Conservation (phyloP, 2,888 invertebrate species). For the Crematogaster levior region DNA sequence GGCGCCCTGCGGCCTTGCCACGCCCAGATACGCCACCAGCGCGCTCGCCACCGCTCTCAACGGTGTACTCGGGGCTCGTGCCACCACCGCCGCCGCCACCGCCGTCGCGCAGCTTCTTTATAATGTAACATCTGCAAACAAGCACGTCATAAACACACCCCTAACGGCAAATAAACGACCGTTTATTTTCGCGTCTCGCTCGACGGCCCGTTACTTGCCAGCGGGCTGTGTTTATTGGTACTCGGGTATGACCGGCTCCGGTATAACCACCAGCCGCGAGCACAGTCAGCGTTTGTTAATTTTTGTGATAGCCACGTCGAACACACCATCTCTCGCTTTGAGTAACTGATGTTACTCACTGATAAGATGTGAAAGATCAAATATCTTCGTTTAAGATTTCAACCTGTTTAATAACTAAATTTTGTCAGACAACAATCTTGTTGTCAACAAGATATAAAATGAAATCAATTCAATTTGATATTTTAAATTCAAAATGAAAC, state of each 20-base stretch:
- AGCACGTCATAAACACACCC: slow-evolving; percentile 83
- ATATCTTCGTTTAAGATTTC: background rate
- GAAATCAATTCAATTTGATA: background rate
- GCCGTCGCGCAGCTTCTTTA: slow-evolving; percentile 78
- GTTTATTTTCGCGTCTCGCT: slow-evolving; percentile 26
- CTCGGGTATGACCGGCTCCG: slow-evolving; percentile 33
- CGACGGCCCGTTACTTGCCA: slow-evolving; percentile 1
- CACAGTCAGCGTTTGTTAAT: background rate
- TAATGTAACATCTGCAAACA: slow-evolving; percentile 82
- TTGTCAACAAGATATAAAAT: background rate
- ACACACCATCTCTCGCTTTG: background rate
- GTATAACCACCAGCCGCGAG: slow-evolving; percentile 37
- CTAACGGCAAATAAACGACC: slow-evolving; percentile 69
- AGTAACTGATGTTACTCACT: background rate
- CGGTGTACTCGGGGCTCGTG: slow-evolving; percentile 37
- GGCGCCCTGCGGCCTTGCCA: slow-evolving; percentile 83
- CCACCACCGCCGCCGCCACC: slow-evolving; percentile 9
- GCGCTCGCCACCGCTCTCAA: slow-evolving; percentile 34
- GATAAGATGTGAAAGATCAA: too few species aligned
- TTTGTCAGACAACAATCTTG: background rate
- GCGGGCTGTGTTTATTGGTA: slow-evolving; percentile 37
- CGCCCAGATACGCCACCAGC: slow-evolving; percentile 81
- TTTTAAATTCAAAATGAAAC: background rate
- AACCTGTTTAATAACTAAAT: background rate
- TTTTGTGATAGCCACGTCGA: background rate